Percentiles rank a stretch among this genome's conserved stretches.
phyloP scores from a whole-genome alignment of 2,113 vertebrate genomes.

The Calypte anna region DNA sequence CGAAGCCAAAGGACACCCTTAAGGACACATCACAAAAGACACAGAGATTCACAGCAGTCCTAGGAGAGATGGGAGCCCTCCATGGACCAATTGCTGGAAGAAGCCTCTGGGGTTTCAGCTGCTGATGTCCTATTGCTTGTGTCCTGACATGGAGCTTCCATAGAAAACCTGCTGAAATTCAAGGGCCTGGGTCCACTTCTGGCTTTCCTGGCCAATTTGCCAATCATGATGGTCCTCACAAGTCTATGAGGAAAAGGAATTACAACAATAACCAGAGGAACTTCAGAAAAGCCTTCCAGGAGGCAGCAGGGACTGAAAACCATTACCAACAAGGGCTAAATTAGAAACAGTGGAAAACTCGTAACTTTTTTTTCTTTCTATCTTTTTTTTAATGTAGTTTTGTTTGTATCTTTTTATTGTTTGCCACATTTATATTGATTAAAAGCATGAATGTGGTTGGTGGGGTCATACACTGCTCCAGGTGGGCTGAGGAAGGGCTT shows the following conservation, averaged over 20 bases:
- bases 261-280: background rate
- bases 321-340: background rate
- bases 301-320: background rate
- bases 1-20: background rate
- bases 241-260: background rate
- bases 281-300: constrained; percentile 6
- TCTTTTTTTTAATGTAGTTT: no score
- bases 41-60: background rate
- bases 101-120: background rate
- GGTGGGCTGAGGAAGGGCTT: constrained; percentile 10
- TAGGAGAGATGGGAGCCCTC: background rate
- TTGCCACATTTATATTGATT: background rate
- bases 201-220: background rate
- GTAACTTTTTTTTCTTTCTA: background rate
- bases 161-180: background rate
- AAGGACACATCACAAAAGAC: rapidly evolving
- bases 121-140: background rate
- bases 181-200: background rate
- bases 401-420: no score
- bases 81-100: background rate
- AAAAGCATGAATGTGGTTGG: background rate
- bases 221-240: background rate
- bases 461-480: background rate
- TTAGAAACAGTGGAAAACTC: background rate
- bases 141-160: background rate